phyloP scores from a whole-genome alignment of 1,140 invertebrate species.

The Adoxophyes honmai region DNA sequence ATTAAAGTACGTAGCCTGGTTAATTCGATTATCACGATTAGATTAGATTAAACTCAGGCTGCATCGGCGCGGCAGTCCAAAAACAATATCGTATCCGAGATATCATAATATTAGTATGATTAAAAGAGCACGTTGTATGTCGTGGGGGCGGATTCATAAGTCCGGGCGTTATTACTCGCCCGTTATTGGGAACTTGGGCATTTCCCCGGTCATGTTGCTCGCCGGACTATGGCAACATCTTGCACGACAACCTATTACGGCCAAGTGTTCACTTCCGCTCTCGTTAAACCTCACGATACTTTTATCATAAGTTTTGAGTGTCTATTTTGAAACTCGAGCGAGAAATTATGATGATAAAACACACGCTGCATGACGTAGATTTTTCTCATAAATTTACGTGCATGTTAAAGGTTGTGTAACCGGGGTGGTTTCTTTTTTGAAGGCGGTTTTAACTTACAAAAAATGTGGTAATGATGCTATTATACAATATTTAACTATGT shows the following conservation, averaged over 20 bases:
- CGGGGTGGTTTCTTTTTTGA: too few species aligned
- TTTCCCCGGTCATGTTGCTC: slow-evolving; percentile 49
- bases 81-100: background rate
- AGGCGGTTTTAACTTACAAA: too few species aligned
- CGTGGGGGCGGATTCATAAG: slow-evolving; percentile 33
- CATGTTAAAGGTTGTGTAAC: too few species aligned
- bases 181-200: slow-evolving; percentile 60
- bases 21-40: too few species aligned
- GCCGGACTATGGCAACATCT: slow-evolving; percentile 53
- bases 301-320: slow-evolving; percentile 15
- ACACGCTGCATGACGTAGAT: background rate
- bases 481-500: too few species aligned
- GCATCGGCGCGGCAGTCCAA: background rate
- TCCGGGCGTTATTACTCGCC: slow-evolving; percentile 54
- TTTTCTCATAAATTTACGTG: background rate
- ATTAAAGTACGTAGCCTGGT: too few species aligned
- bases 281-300: slow-evolving; percentile 24
- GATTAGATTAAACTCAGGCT: too few species aligned
- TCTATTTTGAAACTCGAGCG: background rate
- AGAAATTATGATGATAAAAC: slow-evolving; percentile 11
- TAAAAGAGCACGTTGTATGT: slow-evolving; percentile 15
- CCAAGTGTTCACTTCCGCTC: slow-evolving; percentile 48
- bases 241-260: slow-evolving; percentile 65
- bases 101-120: slow-evolving; percentile 18
- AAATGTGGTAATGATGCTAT: too few species aligned